Percentiles rank a stretch among this genome's conserved stretches.
Evolutionary conservation across 2,113 vertebrate genomes (phyloP).

Genomic region (Canis aureus): DNA sequence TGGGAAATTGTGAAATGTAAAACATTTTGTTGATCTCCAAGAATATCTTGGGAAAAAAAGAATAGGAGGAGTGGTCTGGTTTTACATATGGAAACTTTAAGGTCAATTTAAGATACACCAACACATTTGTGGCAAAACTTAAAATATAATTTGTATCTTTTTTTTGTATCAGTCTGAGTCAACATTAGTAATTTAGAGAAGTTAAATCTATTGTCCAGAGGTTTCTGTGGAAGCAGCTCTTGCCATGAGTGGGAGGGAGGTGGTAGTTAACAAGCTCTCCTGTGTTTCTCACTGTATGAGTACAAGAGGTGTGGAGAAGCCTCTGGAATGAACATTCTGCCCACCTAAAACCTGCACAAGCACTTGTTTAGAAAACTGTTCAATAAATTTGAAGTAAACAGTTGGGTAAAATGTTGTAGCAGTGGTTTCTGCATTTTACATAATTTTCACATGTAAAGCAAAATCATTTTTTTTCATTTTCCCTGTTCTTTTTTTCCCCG

Average conservation of each 20-base stretch:
- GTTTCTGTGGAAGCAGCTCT: neutral
- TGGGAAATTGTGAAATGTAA: neutral
- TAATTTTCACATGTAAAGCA: neutral
- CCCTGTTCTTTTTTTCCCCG: neutral
- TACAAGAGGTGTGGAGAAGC: neutral
- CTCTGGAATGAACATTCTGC: neutral
- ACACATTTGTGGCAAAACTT: neutral
- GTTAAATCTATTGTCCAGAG: neutral
- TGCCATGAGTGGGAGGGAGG: neutral
- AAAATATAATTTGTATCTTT: neutral
- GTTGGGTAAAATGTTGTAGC: neutral
- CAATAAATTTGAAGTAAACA: neutral
- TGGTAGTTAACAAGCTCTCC: accelerated
- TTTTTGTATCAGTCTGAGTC: neutral
- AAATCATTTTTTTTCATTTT: neutral
- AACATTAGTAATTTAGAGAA: neutral
- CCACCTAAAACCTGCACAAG: no score
- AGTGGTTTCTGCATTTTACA: neutral
- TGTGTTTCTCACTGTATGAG: neutral
- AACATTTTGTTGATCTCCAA: neutral
- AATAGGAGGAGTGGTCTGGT: neutral
- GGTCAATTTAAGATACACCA: neutral
- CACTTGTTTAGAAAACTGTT: neutral
- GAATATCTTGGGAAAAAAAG: neutral
- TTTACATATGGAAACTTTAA: neutral